Base-by-base conservation (phyloP, 2,113 vertebrate species). In the Channa maculata region DNA sequence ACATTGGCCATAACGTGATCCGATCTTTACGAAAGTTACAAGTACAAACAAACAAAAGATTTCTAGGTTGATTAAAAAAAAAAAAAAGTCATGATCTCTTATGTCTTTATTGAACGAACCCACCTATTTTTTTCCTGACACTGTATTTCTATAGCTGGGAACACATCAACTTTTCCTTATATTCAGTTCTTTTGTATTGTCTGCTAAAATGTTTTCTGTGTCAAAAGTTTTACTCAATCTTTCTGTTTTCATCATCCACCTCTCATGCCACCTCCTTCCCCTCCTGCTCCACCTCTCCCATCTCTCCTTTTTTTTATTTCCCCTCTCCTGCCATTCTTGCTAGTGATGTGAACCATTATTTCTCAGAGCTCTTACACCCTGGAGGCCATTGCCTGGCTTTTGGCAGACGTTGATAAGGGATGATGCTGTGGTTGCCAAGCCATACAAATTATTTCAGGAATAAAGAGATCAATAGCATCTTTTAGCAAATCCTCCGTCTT, bases 401-500 rank as follows among this genome's bases (percentile, higher is more conserved):
- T 91, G 88, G 86, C 85, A 88, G 85, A 77, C 70, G 71, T 82
- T 91, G 87, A 91, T 92, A 89, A 87, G 79, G 74, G 88, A 89
- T 88, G 71, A 80, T 85, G 49, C 87, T 63, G 76, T 34, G 8
- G 66, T 83, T 89, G 84, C 78, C 77, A 85, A 86, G 82, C 77
- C 85, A 85, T 84, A 85, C 75, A 91, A 88, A 91, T 91, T 85
- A 90, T 90, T 88, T 89, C 69, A 88, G 78, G 80, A 90, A 88
- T 90, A 83, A 91, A 86, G 83, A 86, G 86, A 90, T 91, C 84
- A 91, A 88, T 88, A 88, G 86, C 82, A 89, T 91, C 88, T 89
- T 90, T 83, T 67, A 75, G 79, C 67, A 86, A 89, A 88, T 84
- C 78, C 83, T 65, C 65, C 58, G 54, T 53, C 67, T 50, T 77